These are phyloP conservation scores for Tetrapedia diversipes DNA, from an alignment of 2,888 invertebrate genomes.

Conservation along the genomic window DNA sequence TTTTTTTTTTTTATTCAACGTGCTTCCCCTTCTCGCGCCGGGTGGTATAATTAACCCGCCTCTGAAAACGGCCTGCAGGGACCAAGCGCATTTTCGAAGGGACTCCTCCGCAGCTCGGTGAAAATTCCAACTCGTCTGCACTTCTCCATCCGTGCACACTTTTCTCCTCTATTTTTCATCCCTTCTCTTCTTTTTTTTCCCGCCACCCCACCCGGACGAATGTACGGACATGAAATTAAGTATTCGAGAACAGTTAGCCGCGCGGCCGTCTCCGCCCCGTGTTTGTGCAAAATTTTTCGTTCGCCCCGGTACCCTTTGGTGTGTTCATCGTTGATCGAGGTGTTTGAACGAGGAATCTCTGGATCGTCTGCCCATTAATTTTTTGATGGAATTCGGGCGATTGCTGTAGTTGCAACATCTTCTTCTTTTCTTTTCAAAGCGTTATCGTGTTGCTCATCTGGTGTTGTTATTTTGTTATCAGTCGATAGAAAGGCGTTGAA, in stretches of 20 bases:
- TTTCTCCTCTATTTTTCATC: constrained; percentile 52
- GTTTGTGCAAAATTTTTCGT: constrained; percentile 51
- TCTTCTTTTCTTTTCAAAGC: too few relatives aligned
- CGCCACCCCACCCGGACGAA: constrained; percentile 39
- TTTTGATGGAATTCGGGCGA: too few relatives aligned
- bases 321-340: constrained; percentile 21
- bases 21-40: constrained; percentile 62
- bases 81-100: constrained; percentile 70
- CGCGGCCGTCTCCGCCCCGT: constrained; percentile 46
- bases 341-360: background rate
- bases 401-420: too few relatives aligned
- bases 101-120: constrained; percentile 63
- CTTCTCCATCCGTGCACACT: constrained; percentile 54
- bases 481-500: too few relatives aligned
- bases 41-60: constrained; percentile 71
- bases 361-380: background rate
- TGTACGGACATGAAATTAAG: constrained; percentile 66
- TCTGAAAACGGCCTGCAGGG: constrained; percentile 70
- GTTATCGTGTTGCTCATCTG: too few relatives aligned
- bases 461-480: too few relatives aligned
- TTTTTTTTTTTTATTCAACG: constrained; percentile 53
- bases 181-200: constrained; percentile 26
- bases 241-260: constrained; percentile 56
- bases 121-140: constrained; percentile 70
- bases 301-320: constrained; percentile 18